Percentiles rank a stretch among this genome's conserved stretches.
These are phyloP conservation scores for Ooceraea biroi DNA, from an alignment of 1,140 invertebrate species.

Conservation along the genomic window DNA sequence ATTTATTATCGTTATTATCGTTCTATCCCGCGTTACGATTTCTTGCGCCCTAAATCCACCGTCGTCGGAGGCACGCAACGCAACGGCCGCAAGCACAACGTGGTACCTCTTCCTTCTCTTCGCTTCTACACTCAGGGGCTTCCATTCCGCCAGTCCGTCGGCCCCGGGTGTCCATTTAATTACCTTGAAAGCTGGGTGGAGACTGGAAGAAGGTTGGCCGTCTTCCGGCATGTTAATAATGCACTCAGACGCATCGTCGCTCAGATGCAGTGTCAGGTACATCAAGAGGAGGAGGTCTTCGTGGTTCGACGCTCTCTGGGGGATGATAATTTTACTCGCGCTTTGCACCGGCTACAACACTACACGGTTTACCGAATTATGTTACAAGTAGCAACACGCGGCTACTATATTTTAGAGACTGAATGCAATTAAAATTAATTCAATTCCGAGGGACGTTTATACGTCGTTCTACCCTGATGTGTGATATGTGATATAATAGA, in stretches of 20 bases:
- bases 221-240: conserved; percentile 57
- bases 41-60: conserved; percentile 16
- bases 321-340: conserved; percentile 4
- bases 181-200: conserved; percentile 66
- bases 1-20: neutral
- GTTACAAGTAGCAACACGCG: too few species aligned
- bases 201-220: neutral
- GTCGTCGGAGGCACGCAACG: neutral
- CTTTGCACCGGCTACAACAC: neutral
- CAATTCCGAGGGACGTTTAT: too few species aligned
- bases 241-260: conserved; percentile 56
- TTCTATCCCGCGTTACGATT: neutral
- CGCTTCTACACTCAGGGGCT: conserved; percentile 32
- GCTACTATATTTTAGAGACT: too few species aligned
- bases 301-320: conserved; percentile 32
- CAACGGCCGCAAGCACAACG: neutral
- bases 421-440: too few species aligned
- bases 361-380: neutral
- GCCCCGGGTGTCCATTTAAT: conserved; percentile 63
- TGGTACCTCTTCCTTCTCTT: conserved; percentile 49
- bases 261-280: neutral
- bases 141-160: conserved; percentile 33
- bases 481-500: neutral
- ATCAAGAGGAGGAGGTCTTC: conserved; percentile 32
- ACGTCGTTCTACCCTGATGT: too few species aligned